phyloP scores from a whole-genome alignment of 2,113 vertebrate species.

The Brachyhypopomus gauderio region DNA sequence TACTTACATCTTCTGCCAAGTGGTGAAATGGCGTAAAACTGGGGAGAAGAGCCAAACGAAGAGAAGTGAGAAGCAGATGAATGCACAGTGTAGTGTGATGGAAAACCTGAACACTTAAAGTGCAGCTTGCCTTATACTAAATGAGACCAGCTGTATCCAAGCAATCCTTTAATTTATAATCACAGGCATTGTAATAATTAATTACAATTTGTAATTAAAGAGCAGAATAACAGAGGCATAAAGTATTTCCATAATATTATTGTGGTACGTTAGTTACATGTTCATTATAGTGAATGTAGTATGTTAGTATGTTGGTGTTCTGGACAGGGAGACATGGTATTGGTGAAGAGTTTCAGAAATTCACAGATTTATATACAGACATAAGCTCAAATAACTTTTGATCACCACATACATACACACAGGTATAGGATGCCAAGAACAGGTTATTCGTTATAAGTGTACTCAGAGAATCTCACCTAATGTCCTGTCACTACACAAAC shows the following conservation, averaged over 20 bases:
- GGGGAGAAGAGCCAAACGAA: neutral
- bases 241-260: too few relatives aligned
- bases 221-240: neutral
- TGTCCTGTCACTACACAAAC: neutral
- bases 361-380: neutral
- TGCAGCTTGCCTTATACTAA: neutral
- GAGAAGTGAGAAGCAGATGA: neutral
- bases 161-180: neutral
- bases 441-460: neutral
- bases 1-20: neutral
- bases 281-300: too few relatives aligned
- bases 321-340: neutral
- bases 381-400: neutral
- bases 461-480: conserved; percentile 11
- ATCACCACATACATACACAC: neutral
- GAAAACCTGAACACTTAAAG: neutral
- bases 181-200: neutral
- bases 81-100: neutral
- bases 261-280: too few relatives aligned
- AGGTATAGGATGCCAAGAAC: neutral
- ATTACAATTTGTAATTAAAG: neutral
- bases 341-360: neutral
- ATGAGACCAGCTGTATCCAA: neutral
- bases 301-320: neutral
- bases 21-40: neutral